These are phyloP conservation scores for Macrocentrus cingulum DNA, from an alignment of 1,140 invertebrate species.

Conservation along the genomic window DNA sequence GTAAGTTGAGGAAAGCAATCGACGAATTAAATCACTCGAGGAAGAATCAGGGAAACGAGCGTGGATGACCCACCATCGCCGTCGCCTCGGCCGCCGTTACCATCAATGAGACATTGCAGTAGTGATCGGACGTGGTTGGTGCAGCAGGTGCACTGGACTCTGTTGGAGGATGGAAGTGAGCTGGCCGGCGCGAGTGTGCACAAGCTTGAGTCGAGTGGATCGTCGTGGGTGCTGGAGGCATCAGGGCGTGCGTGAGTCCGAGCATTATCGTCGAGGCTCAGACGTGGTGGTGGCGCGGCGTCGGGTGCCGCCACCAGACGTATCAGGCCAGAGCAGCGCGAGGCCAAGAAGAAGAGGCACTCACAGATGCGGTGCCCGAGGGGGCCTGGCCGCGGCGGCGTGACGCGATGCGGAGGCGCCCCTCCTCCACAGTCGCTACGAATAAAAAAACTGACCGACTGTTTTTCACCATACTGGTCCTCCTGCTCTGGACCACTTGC, in stretches of 20 bases:
- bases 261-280: constrained; percentile 13
- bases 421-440: constrained; percentile 39
- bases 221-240: constrained; percentile 3
- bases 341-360: constrained; percentile 37
- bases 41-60: too few relatives aligned
- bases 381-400: constrained; percentile 53
- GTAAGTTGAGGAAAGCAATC: too few relatives aligned
- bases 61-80: too few relatives aligned
- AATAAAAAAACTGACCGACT: constrained; percentile 41
- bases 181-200: neutral
- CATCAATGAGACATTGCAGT: neutral
- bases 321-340: neutral
- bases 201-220: constrained; percentile 3
- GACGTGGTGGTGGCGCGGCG: constrained; percentile 5
- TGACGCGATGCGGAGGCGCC: constrained; percentile 58
- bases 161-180: constrained; percentile 22
- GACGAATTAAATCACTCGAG: too few relatives aligned
- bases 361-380: constrained; percentile 54
- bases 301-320: constrained; percentile 17
- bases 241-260: neutral
- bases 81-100: too few relatives aligned
- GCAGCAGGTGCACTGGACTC: constrained; percentile 13
- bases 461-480: neutral
- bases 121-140: neutral
- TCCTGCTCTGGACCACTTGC: neutral